Base-by-base conservation (phyloP, 2,113 vertebrate genomes). In the Rhabdornis inornatus region DNA sequence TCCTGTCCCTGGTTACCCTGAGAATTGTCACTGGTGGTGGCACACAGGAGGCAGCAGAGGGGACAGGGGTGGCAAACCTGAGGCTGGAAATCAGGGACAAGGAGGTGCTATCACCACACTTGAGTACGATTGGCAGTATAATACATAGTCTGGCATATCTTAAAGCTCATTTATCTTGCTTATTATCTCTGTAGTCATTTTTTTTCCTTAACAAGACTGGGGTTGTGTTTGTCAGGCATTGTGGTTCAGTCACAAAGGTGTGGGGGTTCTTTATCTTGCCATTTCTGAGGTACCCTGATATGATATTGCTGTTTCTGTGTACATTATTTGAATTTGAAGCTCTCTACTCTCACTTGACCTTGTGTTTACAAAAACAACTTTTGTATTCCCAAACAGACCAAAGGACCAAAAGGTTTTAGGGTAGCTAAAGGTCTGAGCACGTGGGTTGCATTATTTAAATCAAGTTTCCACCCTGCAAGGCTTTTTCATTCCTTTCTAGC, bases 161-260 rank as follows among this genome's bases (percentile, higher is more conserved):
- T 55, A 76, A 84, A 94, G 64, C 81, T 78, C 87, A 80, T 31
- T 94, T 91, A 57, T 19, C 81, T 94, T 89, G 17, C 17, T 94
- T 83, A 70, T 72, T 79, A 45, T 15, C 39, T 88, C 25, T 66
- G 19, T 27, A 66, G 50, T 39, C 21, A 16, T 57, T 83, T 42
- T 40, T 57, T 42, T 68, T 24, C 23, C 39, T 33, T 31, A 9
- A 49, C 65, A 77, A 86, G 66, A 6, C 17, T 74, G 33, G 53
- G 81, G 63, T 93, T 92, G 23, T 59, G 27, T 80, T 91, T 83
- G 37, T 85, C 86, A 85, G 52, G 2, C 23, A 7, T 56, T 45
- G 15, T 20, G 85, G 21, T 63, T 84, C 35, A 63, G 0, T 13
- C 52, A 30, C 56, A 75, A 4, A 64, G 21, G 12, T 33, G 12